Evolutionary conservation across 2,888 invertebrate species (phyloP).

Genomic region (Scaeva pyrastri): DNA sequence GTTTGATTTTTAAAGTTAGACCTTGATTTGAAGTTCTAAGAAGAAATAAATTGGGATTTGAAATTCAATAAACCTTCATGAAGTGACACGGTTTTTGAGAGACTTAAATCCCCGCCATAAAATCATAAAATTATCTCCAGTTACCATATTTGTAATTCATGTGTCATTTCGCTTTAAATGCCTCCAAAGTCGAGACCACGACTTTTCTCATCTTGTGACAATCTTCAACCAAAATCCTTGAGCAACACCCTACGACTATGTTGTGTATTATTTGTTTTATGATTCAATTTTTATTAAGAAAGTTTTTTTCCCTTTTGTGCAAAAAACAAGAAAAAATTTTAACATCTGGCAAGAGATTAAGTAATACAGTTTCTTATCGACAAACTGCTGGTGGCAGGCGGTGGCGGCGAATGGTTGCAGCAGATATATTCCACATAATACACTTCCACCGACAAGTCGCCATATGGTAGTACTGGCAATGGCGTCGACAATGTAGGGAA

Average conservation of each 20-base stretch:
- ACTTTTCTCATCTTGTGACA: no score
- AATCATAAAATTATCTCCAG: no score
- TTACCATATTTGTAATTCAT: no score
- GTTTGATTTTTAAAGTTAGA: no score
- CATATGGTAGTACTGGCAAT: constrained; percentile 32
- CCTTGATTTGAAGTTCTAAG: no score
- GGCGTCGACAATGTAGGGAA: background rate
- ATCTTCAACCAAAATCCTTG: background rate
- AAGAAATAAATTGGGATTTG: no score
- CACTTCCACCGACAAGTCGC: constrained; percentile 14
- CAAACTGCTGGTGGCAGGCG: constrained; percentile 19
- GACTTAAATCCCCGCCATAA: no score
- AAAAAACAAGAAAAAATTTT: constrained; percentile 16
- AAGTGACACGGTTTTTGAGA: no score
- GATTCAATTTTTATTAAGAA: constrained; percentile 33
- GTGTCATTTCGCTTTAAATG: no score
- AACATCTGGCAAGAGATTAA: constrained; percentile 71
- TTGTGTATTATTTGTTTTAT: constrained; percentile 4
- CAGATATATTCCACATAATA: constrained; percentile 26
- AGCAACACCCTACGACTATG: background rate
- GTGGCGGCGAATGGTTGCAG: constrained; percentile 9
- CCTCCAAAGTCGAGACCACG: no score
- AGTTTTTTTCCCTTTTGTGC: background rate
- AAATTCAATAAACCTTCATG: no score
- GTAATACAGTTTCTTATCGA: constrained; percentile 68